Evolutionary conservation across 2,797 vertebrate genomes (phyloP), one percentile per base, ranked within the genome.

Genomic region (Pelodytes ibericus): DNA sequence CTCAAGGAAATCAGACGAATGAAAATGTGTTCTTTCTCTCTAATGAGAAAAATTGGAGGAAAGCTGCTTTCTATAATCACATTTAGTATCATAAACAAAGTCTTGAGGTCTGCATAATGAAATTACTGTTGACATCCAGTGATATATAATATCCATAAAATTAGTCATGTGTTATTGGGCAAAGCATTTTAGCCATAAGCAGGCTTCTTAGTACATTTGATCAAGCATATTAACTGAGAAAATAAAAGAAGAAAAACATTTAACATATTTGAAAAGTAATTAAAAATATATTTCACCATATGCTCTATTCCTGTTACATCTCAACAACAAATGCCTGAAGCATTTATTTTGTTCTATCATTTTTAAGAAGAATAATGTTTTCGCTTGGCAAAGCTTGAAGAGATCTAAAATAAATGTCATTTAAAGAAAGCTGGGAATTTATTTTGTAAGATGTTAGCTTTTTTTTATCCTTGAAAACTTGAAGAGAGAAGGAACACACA

Each of bases 211-310:
- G 75, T 80, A 83, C 84, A 81, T 72, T 86, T 85, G 81, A 87
- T 89, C 83, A 89, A 87, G 81, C 88, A 82, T 75, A 89, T 86
- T 88, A 87, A 88, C 85, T 87, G 89, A 85, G 84, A 90, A 91
- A 90, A 89, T 87, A 89, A 86, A 72, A 71, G 71, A 57, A 80
- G 83, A 58, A 58, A 89, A 87, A 83, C 80, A 85, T 84, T 89
- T 89, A 88, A 89, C 85, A 88, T 84, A 90, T 84, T 85, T 90
- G 86, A 89, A 89, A 91, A 89, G 86, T 90, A 91, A 91, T 91
- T 92, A 90, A 90, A 91, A 90, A 89, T 89, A 88, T 89, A 90
- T 90, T 87, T 89, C 80, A 84, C 86, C 87, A 89, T 90, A 90
- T 90, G 88, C 64, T 89, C 82, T 77, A 82, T 80, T 81, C 74